phyloP scores from a whole-genome alignment of 2,888 invertebrate genomes.

The Glomeris marginata region DNA sequence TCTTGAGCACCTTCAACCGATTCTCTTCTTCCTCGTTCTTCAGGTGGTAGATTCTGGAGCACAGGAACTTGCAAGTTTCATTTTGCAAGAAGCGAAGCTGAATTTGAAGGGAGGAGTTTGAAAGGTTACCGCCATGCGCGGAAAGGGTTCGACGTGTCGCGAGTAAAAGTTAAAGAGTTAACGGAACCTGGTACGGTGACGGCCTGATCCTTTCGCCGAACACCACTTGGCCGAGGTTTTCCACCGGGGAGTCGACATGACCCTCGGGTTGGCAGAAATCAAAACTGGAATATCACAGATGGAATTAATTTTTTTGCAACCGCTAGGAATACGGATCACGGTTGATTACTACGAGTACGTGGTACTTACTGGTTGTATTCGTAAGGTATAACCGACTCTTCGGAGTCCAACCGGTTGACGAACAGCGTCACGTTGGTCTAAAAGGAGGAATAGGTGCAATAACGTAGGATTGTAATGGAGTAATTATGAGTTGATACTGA shows the following conservation, averaged over 20 bases:
- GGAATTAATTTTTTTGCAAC: background rate
- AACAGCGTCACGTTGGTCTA: slow-evolving; percentile 77
- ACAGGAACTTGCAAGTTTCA: slow-evolving; percentile 35
- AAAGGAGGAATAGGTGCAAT: slow-evolving; percentile 11
- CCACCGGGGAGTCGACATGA: slow-evolving; percentile 72
- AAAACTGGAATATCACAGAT: slow-evolving; percentile 43
- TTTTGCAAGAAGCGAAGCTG: slow-evolving; percentile 72
- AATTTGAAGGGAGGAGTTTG: too few relatives aligned
- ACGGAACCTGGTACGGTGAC: slow-evolving; percentile 67
- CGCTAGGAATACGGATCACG: too few relatives aligned
- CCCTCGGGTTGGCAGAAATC: slow-evolving; percentile 66
- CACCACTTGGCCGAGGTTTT: slow-evolving; percentile 96
- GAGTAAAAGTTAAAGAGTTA: too few relatives aligned
- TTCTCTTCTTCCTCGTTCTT: slow-evolving; percentile 46
- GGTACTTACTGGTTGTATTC: slow-evolving; percentile 76
- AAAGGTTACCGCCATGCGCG: too few relatives aligned
- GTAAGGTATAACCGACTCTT: slow-evolving; percentile 94
- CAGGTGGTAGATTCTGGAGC: slow-evolving; percentile 51
- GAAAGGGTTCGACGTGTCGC: too few relatives aligned
- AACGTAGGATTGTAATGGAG: too few relatives aligned
- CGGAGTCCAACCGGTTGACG: slow-evolving; percentile 94
- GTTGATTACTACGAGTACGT: background rate
- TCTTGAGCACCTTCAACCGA: slow-evolving; percentile 65
- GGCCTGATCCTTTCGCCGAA: slow-evolving; percentile 97
- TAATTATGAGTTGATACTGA: background rate